phyloP scores from a whole-genome alignment of 92 coral and sea anemone species.

The Diadumene lineata region DNA sequence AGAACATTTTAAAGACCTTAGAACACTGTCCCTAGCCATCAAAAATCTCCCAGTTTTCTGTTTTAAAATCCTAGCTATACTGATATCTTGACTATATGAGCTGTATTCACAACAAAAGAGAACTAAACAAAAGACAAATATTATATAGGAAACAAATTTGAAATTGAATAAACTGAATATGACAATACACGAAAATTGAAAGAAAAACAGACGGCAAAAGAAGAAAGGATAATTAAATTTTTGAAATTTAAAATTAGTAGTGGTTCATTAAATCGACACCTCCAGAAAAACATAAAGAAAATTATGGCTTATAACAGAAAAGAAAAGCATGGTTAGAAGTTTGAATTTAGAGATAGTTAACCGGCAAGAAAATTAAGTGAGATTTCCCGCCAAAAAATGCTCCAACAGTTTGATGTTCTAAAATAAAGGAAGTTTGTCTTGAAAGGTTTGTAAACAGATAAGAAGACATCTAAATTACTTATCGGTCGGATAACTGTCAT shows the following conservation, averaged over 20 bases:
- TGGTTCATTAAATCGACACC: background rate
- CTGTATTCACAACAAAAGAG: background rate
- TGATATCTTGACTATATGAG: background rate
- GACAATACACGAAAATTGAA: background rate
- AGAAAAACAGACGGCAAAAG: background rate
- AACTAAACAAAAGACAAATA: background rate
- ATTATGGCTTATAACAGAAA: background rate
- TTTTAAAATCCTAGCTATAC: no score
- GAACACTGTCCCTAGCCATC: no score
- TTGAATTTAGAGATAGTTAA: background rate
- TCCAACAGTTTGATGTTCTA: background rate
- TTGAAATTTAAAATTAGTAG: background rate
- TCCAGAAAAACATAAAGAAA: background rate
- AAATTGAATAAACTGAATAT: no score
- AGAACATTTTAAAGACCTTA: no score
- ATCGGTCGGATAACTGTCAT: slow-evolving; percentile 4
- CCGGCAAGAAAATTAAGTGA: background rate
- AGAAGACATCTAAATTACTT: background rate
- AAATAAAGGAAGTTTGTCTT: background rate
- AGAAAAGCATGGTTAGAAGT: no score
- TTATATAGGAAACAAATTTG: background rate
- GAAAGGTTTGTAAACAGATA: slow-evolving; percentile 1
- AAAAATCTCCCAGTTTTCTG: no score
- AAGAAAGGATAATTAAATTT: background rate
- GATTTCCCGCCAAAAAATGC: no score